Evolutionary conservation across 2,888 invertebrate genomes (phyloP).

Genomic region (Eristalis tenax): DNA sequence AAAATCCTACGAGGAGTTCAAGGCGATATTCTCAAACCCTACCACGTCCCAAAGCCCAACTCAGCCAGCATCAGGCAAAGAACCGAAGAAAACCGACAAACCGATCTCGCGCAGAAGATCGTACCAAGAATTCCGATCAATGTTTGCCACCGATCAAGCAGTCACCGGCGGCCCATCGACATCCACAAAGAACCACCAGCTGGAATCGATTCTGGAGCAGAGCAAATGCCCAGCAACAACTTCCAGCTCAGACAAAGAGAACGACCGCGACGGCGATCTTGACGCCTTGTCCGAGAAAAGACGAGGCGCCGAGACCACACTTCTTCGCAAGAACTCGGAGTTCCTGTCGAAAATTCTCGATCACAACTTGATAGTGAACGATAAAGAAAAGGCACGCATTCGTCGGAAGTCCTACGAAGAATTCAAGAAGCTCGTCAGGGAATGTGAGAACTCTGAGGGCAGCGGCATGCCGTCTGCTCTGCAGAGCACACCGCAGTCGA

Average conservation of each 20-base stretch:
- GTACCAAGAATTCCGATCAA: constrained; percentile 74
- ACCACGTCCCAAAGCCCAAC: not conserved
- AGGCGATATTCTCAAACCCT: constrained; percentile 78
- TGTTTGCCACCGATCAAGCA: constrained; percentile 54
- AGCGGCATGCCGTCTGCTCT: constrained; percentile 22
- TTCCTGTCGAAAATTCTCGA: constrained; percentile 80
- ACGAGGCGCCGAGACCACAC: constrained; percentile 75
- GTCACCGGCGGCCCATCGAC: constrained; percentile 36
- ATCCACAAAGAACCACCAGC: constrained; percentile 49
- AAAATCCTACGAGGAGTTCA: constrained; percentile 81
- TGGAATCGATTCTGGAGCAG: constrained; percentile 65
- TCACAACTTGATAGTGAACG: constrained; percentile 76
- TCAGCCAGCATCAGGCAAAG: constrained; percentile 17
- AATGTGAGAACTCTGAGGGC: constrained; percentile 76
- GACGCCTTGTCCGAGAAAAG: constrained; percentile 8
- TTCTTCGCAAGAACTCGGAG: constrained; percentile 80
- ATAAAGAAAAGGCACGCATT: constrained; percentile 79
- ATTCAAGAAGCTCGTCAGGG: constrained; percentile 80
- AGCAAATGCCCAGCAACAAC: constrained; percentile 48
- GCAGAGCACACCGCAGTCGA: constrained; percentile 3
- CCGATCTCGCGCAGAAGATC: constrained; percentile 75
- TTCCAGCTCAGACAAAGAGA: constrained; percentile 64
- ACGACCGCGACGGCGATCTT: constrained; percentile 69
- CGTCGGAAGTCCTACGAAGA: constrained; percentile 81
- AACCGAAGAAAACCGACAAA: constrained; percentile 58